Evolutionary conservation across 2,797 vertebrate species (phyloP), one percentile per base, ranked within the genome.

Genomic region (Buphagus erythrorhynchus): DNA sequence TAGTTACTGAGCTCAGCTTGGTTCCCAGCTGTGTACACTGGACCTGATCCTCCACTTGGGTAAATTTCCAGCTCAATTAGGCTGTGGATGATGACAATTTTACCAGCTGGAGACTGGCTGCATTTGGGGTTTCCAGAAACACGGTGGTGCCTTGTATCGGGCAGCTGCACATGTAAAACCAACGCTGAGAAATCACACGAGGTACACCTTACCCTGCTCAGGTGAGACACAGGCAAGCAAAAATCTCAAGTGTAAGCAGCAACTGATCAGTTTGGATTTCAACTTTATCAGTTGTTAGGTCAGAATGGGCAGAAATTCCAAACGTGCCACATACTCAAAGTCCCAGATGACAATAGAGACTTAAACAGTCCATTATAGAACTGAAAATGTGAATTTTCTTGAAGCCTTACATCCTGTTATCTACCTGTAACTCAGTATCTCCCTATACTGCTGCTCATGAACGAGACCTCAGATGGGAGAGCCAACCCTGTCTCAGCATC

Each of bases 1-100:
- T 11, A 75, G 66, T 63, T 78, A 63, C 84, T 82, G 86, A 94
- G 85, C 93, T 83, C 92, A 91, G 95, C 89, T 68, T 59, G 89
- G 78, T 91, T 63, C 86, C 90, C 93, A 95, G 85, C 92, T 96
- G 94, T 94, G 96, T 91, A 91, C 78, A 93, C 91, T 94, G 91
- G 91, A 89, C 57, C 72, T 66, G 89, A 65, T 89, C 52, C 84
- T 85, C 93, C 82, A 22, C 91, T 57, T 58, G 81, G 68, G 68
- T 80, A 71, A 51, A 92, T 79, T 93, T 95, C 86, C 38, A 67
- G 86, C 55, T 94, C 92, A 68, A 8, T 77, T 33, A 74, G 78
- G 43, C 91, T 65, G 65, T 35, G 81, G 69, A 94, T 0, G 21
- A 83, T 83, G 92, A 91, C 92, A 97, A 92, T 87, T 92, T 83